phyloP scores from a whole-genome alignment of 1,140 invertebrate species.

The Lutraria rhynchaena region DNA sequence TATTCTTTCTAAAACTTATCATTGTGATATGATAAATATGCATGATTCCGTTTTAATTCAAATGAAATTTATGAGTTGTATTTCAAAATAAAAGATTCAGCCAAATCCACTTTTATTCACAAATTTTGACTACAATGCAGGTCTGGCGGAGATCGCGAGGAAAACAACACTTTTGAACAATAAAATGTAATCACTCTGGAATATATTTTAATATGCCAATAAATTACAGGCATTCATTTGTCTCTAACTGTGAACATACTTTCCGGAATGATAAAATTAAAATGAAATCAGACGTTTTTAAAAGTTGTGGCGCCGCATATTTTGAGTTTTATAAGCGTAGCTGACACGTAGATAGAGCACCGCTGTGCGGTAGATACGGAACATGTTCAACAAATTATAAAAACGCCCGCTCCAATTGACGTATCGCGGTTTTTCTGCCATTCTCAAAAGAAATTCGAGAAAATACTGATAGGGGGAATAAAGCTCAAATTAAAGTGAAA shows the following conservation, averaged over 20 bases:
- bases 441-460: conserved; percentile 51
- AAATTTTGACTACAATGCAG: too few species aligned
- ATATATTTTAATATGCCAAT: conserved; percentile 45
- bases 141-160: background rate
- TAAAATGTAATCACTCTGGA: conserved; percentile 28
- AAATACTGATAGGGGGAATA: conserved; percentile 33
- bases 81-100: too few species aligned
- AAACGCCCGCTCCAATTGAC: conserved; percentile 35
- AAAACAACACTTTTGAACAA: conserved; percentile 10
- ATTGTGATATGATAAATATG: too few species aligned
- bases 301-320: conserved; percentile 50
- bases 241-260: conserved; percentile 15
- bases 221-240: conserved; percentile 38
- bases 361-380: conserved; percentile 26
- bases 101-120: too few species aligned
- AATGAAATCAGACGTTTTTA: conserved; percentile 54
- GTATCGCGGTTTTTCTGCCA: conserved; percentile 27
- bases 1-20: too few species aligned
- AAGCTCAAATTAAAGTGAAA: conserved; percentile 48
- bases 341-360: conserved; percentile 17
- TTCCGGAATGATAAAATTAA: conserved; percentile 22
- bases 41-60: too few species aligned
- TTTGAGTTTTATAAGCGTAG: conserved; percentile 25
- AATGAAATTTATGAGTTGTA: too few species aligned
- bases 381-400: conserved; percentile 45